Conservation (phyloP, 2,888 invertebrate genomes). For the Eupeodes luniger region DNA sequence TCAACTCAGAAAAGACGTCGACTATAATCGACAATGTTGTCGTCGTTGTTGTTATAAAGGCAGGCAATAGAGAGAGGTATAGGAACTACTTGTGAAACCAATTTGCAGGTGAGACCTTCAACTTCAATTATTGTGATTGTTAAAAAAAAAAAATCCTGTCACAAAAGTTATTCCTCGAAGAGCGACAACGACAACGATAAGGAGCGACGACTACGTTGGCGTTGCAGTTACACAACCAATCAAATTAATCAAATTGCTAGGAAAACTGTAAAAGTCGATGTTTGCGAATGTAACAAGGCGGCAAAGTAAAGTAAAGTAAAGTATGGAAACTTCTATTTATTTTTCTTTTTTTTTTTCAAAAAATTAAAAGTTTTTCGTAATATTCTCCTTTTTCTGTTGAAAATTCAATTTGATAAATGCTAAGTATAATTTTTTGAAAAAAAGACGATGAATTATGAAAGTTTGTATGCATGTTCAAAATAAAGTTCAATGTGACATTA, state of each 20-base stretch:
- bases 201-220: too few relatives aligned
- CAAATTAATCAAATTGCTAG: conserved; percentile 51
- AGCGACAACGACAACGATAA: too few relatives aligned
- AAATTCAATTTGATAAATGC: conserved; percentile 15
- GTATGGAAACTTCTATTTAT: background rate
- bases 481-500: too few relatives aligned
- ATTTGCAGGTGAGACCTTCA: conserved; percentile 64
- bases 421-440: too few relatives aligned
- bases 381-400: background rate
- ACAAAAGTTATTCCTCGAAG: conserved; percentile 34
- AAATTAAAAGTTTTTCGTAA: background rate
- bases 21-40: background rate
- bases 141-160: conserved; percentile 32
- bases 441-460: too few relatives aligned
- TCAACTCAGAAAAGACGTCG: background rate
- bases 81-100: conserved; percentile 42
- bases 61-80: too few relatives aligned
- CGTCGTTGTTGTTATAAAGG: background rate
- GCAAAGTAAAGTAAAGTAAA: background rate
- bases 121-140: conserved; percentile 66
- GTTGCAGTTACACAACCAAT: conserved; percentile 50
- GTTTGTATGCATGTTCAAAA: too few relatives aligned
- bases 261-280: conserved; percentile 21
- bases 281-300: conserved; percentile 14
- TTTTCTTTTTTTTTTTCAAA: background rate